Conservation (phyloP, 1,140 invertebrate species). For the Helicorthomorpha holstii region DNA sequence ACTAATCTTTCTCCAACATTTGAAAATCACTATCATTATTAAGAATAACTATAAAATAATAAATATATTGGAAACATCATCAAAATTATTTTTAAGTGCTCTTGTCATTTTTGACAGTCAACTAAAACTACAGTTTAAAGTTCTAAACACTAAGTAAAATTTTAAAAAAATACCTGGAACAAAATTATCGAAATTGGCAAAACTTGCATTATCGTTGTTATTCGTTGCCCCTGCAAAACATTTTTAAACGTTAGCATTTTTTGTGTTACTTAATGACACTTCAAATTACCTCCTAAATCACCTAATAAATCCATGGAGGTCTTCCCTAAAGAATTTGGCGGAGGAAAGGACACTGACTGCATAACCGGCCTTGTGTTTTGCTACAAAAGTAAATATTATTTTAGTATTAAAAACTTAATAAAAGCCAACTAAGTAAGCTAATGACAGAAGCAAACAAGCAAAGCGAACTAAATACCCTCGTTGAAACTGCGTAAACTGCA, state of each 20-base stretch:
- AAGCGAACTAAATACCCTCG: neutral
- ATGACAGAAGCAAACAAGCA: neutral
- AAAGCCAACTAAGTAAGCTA: neutral
- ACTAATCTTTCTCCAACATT: no score
- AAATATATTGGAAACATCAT: neutral
- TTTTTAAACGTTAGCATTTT: neutral
- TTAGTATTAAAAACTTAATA: no score
- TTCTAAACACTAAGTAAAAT: neutral
- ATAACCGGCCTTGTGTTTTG: neutral
- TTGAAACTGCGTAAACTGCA: neutral
- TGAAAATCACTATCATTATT: neutral
- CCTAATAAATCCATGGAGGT: constrained; percentile 3
- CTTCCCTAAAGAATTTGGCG: neutral
- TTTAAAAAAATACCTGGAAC: neutral
- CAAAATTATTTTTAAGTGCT: neutral
- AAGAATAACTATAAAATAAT: neutral
- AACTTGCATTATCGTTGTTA: constrained; percentile 17
- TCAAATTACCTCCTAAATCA: constrained; percentile 1
- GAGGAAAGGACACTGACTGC: neutral
- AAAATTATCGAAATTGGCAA: constrained; percentile 22
- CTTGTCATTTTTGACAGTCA: neutral
- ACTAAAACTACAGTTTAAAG: neutral
- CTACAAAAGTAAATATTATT: no score
- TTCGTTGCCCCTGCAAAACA: constrained; percentile 1
- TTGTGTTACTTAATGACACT: neutral